A percentile compares a stretch with the other conserved stretches of the same genome.
Evolutionary conservation across 2,888 invertebrate genomes (phyloP).

Genomic region (Stenodema calcarata): DNA sequence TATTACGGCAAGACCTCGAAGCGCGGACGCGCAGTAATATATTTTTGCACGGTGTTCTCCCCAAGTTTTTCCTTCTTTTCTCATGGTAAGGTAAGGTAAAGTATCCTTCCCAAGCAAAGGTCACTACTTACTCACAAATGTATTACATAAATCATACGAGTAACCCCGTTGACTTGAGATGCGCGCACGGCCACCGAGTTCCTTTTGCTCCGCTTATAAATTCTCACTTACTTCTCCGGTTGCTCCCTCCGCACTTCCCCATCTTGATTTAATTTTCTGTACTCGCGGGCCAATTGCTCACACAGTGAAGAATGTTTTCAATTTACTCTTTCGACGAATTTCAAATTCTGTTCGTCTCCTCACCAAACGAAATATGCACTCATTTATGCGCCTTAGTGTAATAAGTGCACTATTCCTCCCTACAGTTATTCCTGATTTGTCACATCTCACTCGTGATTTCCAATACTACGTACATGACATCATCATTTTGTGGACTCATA

Average conservation of each 20-base stretch:
- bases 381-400: no score
- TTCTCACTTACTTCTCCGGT: conserved; percentile 14
- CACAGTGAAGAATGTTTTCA: neutral
- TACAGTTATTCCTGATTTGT: no score
- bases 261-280: conserved; percentile 23
- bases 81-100: neutral
- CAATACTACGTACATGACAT: no score
- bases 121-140: conserved; percentile 37
- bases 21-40: conserved; percentile 28
- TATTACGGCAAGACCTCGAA: neutral
- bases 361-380: no score
- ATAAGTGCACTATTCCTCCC: no score
- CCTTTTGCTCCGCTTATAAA: conserved; percentile 12
- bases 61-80: neutral
- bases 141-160: conserved; percentile 32
- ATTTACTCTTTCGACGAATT: neutral
- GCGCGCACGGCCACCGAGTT: neutral
- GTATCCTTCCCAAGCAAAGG: neutral
- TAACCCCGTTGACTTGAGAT: neutral
- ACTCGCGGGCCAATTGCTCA: neutral
- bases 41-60: neutral
- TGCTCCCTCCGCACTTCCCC: neutral
- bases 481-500: no score
- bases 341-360: neutral
- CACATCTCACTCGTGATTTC: no score